Percentiles rank a stretch among this genome's conserved stretches.
Evolutionary conservation across 1,140 invertebrate genomes (phyloP).

Genomic region (Dolichoris vasculosae): DNA sequence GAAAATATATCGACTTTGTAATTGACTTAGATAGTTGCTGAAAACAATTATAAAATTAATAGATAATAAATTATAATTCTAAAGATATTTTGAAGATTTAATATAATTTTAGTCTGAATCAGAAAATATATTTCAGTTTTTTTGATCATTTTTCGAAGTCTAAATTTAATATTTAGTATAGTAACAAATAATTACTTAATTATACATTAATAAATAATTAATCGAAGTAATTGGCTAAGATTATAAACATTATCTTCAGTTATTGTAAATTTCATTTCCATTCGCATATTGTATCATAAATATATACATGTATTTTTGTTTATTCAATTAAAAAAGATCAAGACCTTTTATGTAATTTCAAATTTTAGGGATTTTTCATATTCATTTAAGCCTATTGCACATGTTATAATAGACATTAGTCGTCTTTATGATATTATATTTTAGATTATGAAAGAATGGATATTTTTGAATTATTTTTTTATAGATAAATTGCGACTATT

Average conservation of each 20-base stretch:
- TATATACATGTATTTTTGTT: neutral
- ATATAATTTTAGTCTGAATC: neutral
- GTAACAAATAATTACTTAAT: neutral
- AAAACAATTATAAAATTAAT: neutral
- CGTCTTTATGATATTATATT: no score
- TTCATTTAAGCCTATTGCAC: no score
- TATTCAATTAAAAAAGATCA: neutral
- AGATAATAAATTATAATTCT: neutral
- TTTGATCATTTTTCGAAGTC: neutral
- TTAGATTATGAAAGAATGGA: no score
- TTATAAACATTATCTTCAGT: neutral
- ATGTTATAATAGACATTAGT: no score
- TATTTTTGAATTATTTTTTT: neutral
- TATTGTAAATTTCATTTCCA: neutral
- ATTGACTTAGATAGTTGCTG: neutral
- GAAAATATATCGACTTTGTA: neutral
- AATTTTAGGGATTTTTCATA: no score
- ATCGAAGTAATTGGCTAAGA: neutral
- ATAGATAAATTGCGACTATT: no score
- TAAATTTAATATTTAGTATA: neutral
- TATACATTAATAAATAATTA: neutral
- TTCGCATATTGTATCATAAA: neutral
- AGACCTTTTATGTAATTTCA: no score
- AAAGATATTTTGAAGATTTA: neutral
- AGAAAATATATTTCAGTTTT: neutral